phyloP scores from a whole-genome alignment of 2,113 vertebrate genomes.

The Turdus rufiventris region DNA sequence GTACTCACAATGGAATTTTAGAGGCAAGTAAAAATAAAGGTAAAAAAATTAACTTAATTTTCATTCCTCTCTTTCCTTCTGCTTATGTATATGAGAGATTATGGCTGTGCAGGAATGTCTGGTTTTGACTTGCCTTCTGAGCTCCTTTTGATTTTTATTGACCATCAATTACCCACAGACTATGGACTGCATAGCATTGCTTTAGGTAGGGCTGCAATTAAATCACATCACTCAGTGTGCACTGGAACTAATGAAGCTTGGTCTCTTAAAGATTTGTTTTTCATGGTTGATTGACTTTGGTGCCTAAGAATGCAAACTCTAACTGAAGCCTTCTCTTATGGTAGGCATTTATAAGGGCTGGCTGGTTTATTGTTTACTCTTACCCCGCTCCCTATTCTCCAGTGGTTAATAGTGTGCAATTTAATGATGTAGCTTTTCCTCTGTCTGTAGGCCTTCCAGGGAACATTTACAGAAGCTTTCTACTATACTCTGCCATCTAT shows the following conservation, averaged over 20 bases:
- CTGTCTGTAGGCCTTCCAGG: neutral
- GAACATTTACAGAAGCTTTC: neutral
- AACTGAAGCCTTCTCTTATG: neutral
- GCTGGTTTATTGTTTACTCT: neutral
- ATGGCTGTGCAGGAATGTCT: neutral
- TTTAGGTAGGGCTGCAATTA: constrained; percentile 44
- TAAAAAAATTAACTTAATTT: neutral
- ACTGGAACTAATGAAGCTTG: constrained; percentile 43
- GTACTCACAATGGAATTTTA: neutral
- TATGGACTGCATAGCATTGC: neutral
- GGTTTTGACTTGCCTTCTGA: neutral
- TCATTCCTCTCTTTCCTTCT: neutral
- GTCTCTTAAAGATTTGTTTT: constrained; percentile 40
- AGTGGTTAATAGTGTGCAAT: neutral
- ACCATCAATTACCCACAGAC: neutral
- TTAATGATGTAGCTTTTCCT: constrained; percentile 4
- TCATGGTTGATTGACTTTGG: constrained; percentile 37
- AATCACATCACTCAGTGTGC: constrained; percentile 4
- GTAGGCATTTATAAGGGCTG: neutral
- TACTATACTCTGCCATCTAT: neutral
- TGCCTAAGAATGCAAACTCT: constrained; percentile 28
- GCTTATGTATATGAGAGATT: neutral
- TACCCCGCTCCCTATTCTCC: neutral
- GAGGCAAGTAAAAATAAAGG: neutral
- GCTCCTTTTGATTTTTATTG: constrained; percentile 15